Evolutionary conservation across 1,140 invertebrate genomes (phyloP), one percentile per base, ranked within the genome.

Genomic region (Philopotamus ludificatus): DNA sequence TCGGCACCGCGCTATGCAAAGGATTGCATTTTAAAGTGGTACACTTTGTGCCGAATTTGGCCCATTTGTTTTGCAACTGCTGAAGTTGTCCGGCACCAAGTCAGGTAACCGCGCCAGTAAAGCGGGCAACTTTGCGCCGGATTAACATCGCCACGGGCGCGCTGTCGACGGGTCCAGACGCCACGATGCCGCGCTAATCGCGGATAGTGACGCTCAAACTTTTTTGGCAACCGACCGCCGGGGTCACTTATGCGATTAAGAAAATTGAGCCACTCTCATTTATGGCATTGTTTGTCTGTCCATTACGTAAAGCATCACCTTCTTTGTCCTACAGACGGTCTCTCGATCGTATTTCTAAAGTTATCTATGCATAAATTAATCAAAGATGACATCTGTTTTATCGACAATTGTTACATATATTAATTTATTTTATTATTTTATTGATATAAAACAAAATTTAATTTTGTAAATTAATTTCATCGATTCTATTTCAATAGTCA

Each of bases 91-190:
- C 3, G 28, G 20, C 54, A 55, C 62, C 47, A 42, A 28, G 53
- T 58, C 66, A 58, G 60, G 21, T 60, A 64, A 64, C 62, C 55
- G 45, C 60, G 49, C 54, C 59, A 59, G 57, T 25, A 57, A 54
- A 61, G 42, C 55, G 61, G 41, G n/a, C n/a, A 67, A 68, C 61
- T 68, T 67, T 28, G 63, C 28, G 25, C 60, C 39, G 20, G 64
- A 55, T 55, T 55, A 34, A 25, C 51, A 55, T 34, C n/a, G 26
- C 15, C 28, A 4, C 28, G 28, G 12, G 28, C 28, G 12, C 28
- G 28, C 4, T 4, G 28, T 7, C 4, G 4, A 34, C 12, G 12
- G 28, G 12, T 34, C 12, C 28, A 12, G 4, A 7, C 12, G 12
- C 4, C 28, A 34, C 12, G 4, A 4, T 34, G 28, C 4, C 4